Conservation (phyloP, 2,888 invertebrate genomes). For the Hirudinaria manillensis region DNA sequence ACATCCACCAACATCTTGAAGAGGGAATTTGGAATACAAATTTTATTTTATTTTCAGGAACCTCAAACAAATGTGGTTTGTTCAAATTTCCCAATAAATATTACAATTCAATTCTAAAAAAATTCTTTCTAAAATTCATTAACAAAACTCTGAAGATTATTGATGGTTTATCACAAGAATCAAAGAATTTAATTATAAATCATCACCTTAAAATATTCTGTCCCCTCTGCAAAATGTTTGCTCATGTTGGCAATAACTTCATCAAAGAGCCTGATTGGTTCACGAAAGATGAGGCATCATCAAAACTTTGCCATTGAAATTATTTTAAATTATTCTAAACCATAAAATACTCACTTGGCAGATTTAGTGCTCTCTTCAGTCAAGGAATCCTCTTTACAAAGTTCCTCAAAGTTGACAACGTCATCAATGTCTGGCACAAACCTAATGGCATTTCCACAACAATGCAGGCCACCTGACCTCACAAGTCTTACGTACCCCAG, state of each 20-base stretch:
- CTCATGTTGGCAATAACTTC: constrained; percentile 71
- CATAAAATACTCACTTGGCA: constrained; percentile 44
- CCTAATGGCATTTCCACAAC: constrained; percentile 80
- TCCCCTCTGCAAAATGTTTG: constrained; percentile 77
- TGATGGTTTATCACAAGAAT: neutral
- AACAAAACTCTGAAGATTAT: neutral
- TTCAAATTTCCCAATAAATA: no score
- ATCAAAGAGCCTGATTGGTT: constrained; percentile 63
- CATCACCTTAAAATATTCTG: constrained; percentile 72
- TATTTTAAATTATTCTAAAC: neutral
- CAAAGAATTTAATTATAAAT: neutral
- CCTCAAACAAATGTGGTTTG: neutral
- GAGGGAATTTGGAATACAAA: neutral
- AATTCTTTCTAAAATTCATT: no score
- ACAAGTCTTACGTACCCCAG: constrained; percentile 92
- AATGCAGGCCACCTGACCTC: constrained; percentile 84
- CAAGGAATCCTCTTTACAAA: constrained; percentile 62
- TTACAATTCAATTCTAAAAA: no score
- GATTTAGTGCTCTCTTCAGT: constrained; percentile 60
- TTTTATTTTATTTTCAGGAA: neutral
- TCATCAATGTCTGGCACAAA: constrained; percentile 76
- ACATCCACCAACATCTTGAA: constrained; percentile 74
- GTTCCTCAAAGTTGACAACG: constrained; percentile 63
- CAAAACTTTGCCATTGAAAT: neutral
- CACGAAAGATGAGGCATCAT: neutral